phyloP scores from a whole-genome alignment of 1,140 invertebrate species.

The Brachionus koreanus region DNA sequence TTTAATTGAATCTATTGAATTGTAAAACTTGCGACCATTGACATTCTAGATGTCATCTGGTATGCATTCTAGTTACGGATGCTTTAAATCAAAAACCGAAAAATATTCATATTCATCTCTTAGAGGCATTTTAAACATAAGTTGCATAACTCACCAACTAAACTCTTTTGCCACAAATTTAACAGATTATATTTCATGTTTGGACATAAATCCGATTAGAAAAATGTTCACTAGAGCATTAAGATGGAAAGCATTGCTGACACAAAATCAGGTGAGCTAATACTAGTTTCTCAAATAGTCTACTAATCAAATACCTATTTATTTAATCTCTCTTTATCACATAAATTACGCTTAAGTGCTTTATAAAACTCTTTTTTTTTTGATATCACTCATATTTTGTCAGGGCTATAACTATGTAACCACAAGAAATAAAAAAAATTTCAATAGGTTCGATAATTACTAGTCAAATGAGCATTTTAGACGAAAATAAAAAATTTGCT shows the following conservation, averaged over 20 bases:
- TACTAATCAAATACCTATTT: conserved; percentile 21
- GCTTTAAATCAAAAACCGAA: background rate
- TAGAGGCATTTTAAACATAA: conserved; percentile 6
- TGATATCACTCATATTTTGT: background rate
- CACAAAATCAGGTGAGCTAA: conserved; percentile 34
- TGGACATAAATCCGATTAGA: background rate
- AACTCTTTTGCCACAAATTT: background rate
- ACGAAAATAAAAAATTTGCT: background rate
- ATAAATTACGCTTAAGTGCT: conserved; percentile 36
- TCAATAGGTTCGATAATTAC: conserved; percentile 23
- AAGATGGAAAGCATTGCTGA: conserved; percentile 6
- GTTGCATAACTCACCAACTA: conserved; percentile 17
- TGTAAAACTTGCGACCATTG: conserved; percentile 25
- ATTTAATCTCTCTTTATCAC: conserved; percentile 36
- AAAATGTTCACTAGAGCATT: background rate
- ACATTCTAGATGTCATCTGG: conserved; percentile 20
- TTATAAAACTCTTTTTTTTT: background rate
- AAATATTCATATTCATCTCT: background rate
- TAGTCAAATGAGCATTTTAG: conserved; percentile 19
- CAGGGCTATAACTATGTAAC: background rate
- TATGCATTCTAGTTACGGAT: conserved; percentile 5
- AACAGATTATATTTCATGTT: conserved; percentile 38
- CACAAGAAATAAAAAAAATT: conserved; percentile 15
- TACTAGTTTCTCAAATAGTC: background rate
- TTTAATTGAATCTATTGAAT: conserved; percentile 40